Evolutionary conservation across 2,797 vertebrate species (phyloP), one percentile per base, ranked within the genome.

Genomic region (Apodemus agrarius): DNA sequence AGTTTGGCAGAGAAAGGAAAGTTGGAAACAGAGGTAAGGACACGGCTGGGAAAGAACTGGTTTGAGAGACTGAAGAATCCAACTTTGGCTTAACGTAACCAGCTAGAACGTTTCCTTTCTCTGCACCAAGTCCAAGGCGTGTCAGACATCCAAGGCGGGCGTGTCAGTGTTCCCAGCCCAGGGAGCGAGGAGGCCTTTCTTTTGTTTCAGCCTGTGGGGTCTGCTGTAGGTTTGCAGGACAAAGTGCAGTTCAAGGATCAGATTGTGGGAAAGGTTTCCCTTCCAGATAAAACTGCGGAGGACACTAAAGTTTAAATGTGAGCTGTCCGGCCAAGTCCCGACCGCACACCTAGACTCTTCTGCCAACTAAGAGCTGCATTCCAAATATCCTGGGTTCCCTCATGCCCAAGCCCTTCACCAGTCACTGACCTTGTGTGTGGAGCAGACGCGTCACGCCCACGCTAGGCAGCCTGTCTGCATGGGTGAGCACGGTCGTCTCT

Each of bases 181-280:
- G 83, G 37, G 72, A 65, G 29, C 52, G 84, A 89, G 34, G 54
- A 85, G 84, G 72, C 89, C 93, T 95, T 89, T 79, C 49, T 37
- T 83, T 21, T 24, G 67, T 24, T 80, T 34, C 85, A 54, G 46
- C 63, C 57, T 17, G 12, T 86, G 82, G 79, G 57, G 49, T 63
- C 65, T 83, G 69, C 43, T 40, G 78, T 83, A 17, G 6, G 78
- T 63, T 79, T 79, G 63, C 8, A 29, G 75, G 61, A 67, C 40
- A 40, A 86, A 57, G 94, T 74, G 85, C 29, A 46, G 92, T 91
- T 93, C 75, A 89, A 91, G 79, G 74, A 89, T 94, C 74, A 67
- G 37, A 17, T 86, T 93, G 92, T 96, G 90, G 94, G 91, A 97
- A 97, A 96, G 31, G 46, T 90, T 82, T 69, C 67, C 49, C 81